Evolutionary conservation across 2,113 vertebrate species (phyloP).

Genomic region (Pimephales promelas): DNA sequence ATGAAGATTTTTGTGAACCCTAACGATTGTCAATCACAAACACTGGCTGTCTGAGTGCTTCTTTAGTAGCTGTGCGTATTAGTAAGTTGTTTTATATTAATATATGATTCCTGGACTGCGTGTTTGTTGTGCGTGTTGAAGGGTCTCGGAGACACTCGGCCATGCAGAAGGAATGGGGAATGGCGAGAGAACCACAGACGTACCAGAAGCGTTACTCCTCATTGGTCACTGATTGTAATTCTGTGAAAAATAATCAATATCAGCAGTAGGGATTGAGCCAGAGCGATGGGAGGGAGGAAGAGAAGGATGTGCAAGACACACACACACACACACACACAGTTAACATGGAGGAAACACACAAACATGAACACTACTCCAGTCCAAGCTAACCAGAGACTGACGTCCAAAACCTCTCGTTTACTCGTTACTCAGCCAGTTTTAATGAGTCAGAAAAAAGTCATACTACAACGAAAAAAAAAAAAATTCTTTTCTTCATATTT

Average conservation of each 20-base stretch:
- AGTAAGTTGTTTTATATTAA: not conserved
- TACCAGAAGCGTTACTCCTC: conserved; percentile 93
- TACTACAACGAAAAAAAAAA: too few relatives aligned
- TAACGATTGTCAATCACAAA: not conserved
- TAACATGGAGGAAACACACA: conserved; percentile 62
- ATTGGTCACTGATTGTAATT: conserved; percentile 99
- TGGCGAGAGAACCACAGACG: conserved; percentile 74
- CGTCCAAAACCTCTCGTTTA: conserved; percentile 25
- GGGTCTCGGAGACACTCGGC: conserved; percentile 48
- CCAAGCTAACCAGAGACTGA: conserved; percentile 47
- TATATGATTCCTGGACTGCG: not conserved
- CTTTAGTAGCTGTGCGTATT: not conserved
- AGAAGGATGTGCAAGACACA: conserved; percentile 58
- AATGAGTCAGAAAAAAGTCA: too few relatives aligned
- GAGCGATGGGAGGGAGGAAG: conserved; percentile 60
- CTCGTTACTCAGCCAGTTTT: too few relatives aligned
- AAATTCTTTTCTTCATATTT: too few relatives aligned
- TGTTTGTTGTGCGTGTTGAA: conserved; percentile 16
- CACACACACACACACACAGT: conserved; percentile 47
- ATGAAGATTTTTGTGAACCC: too few relatives aligned
- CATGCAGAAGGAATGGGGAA: conserved; percentile 49
- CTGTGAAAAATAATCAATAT: conserved; percentile 92
- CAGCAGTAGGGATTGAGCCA: conserved; percentile 81
- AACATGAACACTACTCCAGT: conserved; percentile 51
- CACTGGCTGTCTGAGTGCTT: not conserved